phyloP scores from a whole-genome alignment of 2,888 invertebrate genomes.

The Caenorhabditis sulstoni region DNA sequence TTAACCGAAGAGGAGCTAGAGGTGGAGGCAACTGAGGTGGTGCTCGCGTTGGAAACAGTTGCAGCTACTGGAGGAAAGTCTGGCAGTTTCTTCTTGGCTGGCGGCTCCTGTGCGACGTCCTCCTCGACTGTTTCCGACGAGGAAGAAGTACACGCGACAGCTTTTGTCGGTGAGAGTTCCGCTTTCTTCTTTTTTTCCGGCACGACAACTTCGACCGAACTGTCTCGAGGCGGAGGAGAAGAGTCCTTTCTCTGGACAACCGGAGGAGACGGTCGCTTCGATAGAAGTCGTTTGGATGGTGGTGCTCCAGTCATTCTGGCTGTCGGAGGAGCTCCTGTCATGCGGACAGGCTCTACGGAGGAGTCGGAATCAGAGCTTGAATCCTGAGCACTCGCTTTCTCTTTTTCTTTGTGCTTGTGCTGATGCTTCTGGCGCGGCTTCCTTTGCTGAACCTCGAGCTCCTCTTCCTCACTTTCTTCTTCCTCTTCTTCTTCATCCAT shows the following conservation, averaged over 20 bases:
- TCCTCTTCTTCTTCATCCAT: constrained; percentile 88
- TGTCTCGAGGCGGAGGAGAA: not conserved
- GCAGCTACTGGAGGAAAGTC: not conserved
- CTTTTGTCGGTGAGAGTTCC: not conserved
- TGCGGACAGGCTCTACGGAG: not conserved
- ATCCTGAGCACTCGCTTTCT: constrained; percentile 10
- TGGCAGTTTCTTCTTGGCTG: constrained; percentile 11
- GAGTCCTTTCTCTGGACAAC: not conserved
- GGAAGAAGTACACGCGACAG: not conserved
- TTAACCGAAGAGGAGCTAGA: not conserved
- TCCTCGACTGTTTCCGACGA: not conserved
- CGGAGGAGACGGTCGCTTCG: constrained; percentile 2
- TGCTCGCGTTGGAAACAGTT: not conserved
- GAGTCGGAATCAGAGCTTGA: constrained; percentile 3
- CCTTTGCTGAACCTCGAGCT: constrained; percentile 90
- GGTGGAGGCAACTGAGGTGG: not conserved
- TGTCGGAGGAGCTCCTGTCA: constrained; percentile 15
- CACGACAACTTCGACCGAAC: too few species aligned
- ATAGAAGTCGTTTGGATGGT: not conserved
- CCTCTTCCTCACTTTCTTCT: constrained; percentile 91
- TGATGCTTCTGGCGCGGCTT: not conserved
- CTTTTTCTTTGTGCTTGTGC: not conserved
- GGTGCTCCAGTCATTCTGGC: constrained; percentile 23
- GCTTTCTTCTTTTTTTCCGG: constrained; percentile 12
- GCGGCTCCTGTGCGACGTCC: constrained; percentile 12